Base-by-base conservation (phyloP, 2,888 invertebrate genomes). In the Idaea biselata region DNA sequence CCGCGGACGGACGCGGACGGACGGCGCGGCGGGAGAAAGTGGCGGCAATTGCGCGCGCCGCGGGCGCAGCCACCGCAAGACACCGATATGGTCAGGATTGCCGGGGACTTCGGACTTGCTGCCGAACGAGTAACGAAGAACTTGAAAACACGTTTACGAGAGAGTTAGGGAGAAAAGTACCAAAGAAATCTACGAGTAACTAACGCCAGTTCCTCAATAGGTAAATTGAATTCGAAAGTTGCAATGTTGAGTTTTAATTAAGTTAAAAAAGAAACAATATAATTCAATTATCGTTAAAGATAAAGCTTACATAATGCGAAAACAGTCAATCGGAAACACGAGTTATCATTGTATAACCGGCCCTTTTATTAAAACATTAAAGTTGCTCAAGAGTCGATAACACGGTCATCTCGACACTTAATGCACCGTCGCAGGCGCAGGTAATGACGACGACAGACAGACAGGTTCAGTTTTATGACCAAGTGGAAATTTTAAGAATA, bases 1-100 rank as follows among this genome's bases (percentile, higher is more conserved):
- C 44, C 8, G 14, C 44, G 14, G 44, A 44, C 44, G 14, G 7
- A 14, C 44, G 44, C 14, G 25, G 25, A 25, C 25, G 25, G 25
- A 3, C 25, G n/a, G n/a, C n/a, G n/a, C n/a, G n/a, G n/a, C n/a
- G 44, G 63, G 71, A 64, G 71, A 71, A 71, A 71, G 71, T 69
- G 57, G 18, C 61, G 32, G 63, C 67, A 64, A 68, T 66, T 63
- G 68, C 62, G 62, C 17, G 55, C 59, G 70, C 70, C 69, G 66
- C 68, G 63, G 69, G 67, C 71, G 63, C 14, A 64, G 64, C 63
- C 63, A 60, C 63, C 54, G 53, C 57, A 55, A 61, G 62, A 18
- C 58, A 16, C 57, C 16, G 44, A 44, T 44, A 44, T 44, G 44
- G 44, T 44, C 44, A 44, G 44, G 44, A 14, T 14, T 44, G 14